Evolutionary conservation across 2,888 invertebrate genomes (phyloP).

Genomic region (Chymomyza amoena): DNA sequence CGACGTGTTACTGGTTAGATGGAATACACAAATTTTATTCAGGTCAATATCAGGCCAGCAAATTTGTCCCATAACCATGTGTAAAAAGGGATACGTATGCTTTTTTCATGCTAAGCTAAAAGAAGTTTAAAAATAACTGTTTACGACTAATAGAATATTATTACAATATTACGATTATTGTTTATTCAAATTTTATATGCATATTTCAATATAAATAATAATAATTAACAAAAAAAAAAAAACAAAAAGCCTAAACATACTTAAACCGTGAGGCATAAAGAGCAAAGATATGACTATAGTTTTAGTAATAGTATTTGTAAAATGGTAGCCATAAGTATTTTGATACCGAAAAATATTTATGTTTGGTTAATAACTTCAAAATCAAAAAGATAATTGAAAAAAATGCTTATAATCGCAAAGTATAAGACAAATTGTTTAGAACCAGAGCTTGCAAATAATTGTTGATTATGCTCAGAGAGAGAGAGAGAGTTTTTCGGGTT

Average conservation of each 20-base stretch:
- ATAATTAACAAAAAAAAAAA: background rate
- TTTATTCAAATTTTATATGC: constrained; percentile 33
- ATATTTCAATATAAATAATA: constrained; percentile 25
- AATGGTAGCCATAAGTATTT: background rate
- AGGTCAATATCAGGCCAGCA: background rate
- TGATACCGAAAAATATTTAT: background rate
- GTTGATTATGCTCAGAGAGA: too few relatives aligned
- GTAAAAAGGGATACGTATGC: background rate
- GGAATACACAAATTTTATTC: background rate
- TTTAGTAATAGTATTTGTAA: background rate
- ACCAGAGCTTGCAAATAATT: too few relatives aligned
- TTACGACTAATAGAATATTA: constrained; percentile 19
- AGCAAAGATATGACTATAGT: background rate
- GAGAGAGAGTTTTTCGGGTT: too few relatives aligned
- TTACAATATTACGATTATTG: constrained; percentile 17
- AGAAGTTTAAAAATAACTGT: background rate
- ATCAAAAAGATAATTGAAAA: too few relatives aligned
- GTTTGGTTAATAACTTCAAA: too few relatives aligned
- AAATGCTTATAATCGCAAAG: too few relatives aligned
- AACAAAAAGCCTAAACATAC: constrained; percentile 3
- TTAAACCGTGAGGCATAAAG: background rate
- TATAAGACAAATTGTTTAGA: too few relatives aligned
- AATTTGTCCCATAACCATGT: background rate
- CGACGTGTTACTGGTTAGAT: background rate
- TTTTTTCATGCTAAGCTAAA: background rate